Conservation (phyloP, 1,140 invertebrate genomes). For the Panagrolaimus sp. region DNA sequence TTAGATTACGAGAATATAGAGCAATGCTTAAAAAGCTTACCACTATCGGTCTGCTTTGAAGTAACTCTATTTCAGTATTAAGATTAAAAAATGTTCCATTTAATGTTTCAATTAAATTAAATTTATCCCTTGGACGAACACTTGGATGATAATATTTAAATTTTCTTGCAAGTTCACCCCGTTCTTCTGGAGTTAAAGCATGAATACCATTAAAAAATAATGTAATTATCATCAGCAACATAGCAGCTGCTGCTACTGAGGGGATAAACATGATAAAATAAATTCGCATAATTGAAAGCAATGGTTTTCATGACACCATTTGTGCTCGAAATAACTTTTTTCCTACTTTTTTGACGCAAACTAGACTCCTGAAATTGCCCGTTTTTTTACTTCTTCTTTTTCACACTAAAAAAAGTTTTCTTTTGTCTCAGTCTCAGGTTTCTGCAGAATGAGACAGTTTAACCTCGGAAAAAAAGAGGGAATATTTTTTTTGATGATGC, state of each 20-base stretch:
- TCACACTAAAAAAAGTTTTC: too few species aligned
- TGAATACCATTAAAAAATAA: background rate
- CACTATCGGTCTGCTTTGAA: conserved; percentile 7
- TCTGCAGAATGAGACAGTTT: too few species aligned
- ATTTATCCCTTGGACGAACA: conserved; percentile 33
- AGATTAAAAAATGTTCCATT: conserved; percentile 44
- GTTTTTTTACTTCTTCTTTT: too few species aligned
- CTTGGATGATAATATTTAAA: conserved; percentile 46
- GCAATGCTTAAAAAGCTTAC: background rate
- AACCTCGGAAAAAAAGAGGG: too few species aligned
- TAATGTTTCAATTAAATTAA: conserved; percentile 41
- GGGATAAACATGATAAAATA: background rate
- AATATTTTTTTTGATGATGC: too few species aligned
- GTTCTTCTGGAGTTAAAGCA: conserved; percentile 36
- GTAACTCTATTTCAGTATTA: conserved; percentile 22
- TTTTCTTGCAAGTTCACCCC: conserved; percentile 41
- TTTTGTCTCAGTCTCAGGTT: too few species aligned
- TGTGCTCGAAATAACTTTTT: background rate
- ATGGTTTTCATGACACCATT: conserved; percentile 11
- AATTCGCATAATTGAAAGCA: background rate
- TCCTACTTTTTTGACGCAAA: background rate
- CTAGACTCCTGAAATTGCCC: background rate
- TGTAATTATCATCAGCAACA: background rate
- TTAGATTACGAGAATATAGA: background rate
- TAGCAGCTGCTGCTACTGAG: background rate